These are phyloP conservation scores for Crocallis elinguaria DNA, from an alignment of 2,888 invertebrate genomes.

Conservation along the genomic window DNA sequence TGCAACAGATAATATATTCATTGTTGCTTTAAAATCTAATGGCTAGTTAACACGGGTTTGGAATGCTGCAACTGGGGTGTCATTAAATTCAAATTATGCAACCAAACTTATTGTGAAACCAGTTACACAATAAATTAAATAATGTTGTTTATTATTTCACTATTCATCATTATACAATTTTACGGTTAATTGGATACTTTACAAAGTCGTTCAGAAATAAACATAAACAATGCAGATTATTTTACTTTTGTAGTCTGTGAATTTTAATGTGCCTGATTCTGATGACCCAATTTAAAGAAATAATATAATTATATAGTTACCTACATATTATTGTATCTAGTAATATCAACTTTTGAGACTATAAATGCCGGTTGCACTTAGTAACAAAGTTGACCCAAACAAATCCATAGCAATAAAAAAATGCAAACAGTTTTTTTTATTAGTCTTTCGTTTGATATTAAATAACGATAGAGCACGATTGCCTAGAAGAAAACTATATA, in stretches of 20 bases:
- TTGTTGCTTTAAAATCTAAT: too few relatives aligned
- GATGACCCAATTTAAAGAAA: neutral
- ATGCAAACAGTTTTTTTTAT: too few relatives aligned
- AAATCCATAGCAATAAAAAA: conserved; percentile 6
- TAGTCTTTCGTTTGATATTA: too few relatives aligned
- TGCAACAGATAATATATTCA: too few relatives aligned
- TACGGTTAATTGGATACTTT: neutral
- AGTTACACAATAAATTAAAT: conserved; percentile 14
- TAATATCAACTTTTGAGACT: neutral
- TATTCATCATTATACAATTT: neutral
- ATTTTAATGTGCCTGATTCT: too few relatives aligned
- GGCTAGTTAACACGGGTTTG: neutral
- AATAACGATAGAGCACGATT: too few relatives aligned
- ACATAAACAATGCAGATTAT: too few relatives aligned
- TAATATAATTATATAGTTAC: neutral
- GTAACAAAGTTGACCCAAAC: conserved; percentile 11
- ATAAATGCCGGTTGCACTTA: neutral
- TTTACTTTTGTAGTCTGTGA: too few relatives aligned
- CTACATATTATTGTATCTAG: too few relatives aligned
- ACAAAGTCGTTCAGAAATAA: too few relatives aligned
- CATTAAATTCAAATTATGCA: conserved; percentile 35
- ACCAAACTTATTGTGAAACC: conserved; percentile 32
- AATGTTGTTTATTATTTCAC: neutral
- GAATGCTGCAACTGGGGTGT: conserved; percentile 19
- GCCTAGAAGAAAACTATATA: too few relatives aligned